These are phyloP conservation scores for Echeneis naucrates DNA, from an alignment of 2,797 vertebrate genomes.

Conservation along the genomic window DNA sequence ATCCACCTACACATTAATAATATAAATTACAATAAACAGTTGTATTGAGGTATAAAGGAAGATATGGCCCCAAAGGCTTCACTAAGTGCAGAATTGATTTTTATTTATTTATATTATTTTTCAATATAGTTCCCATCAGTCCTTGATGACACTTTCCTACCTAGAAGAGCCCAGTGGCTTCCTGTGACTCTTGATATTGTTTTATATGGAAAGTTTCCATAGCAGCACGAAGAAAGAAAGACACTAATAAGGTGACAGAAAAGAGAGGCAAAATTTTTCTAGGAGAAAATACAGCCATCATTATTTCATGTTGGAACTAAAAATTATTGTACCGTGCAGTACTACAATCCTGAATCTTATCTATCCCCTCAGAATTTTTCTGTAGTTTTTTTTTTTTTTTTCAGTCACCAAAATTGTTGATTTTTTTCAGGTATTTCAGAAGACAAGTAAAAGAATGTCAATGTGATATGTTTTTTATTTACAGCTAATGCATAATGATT, in stretches of 20 bases:
- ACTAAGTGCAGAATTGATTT: slow-evolving; percentile 47
- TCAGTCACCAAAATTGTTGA: slow-evolving; percentile 62
- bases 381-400: slow-evolving; percentile 64
- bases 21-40: slow-evolving; percentile 57
- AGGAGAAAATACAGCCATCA: slow-evolving; percentile 64
- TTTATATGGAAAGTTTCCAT: slow-evolving; percentile 65
- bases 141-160: slow-evolving; percentile 65
- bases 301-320: slow-evolving; percentile 69
- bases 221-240: slow-evolving; percentile 68
- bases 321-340: slow-evolving; percentile 65
- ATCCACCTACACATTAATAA: slow-evolving; percentile 58
- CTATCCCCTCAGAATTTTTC: slow-evolving; percentile 67
- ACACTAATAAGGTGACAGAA: slow-evolving; percentile 82
- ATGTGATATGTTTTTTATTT: slow-evolving; percentile 53
- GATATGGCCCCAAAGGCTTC: slow-evolving; percentile 41
- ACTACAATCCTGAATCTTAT: slow-evolving; percentile 72
- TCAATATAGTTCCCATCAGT: slow-evolving; percentile 49
- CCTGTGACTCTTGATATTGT: slow-evolving; percentile 72
- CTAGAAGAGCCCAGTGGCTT: slow-evolving; percentile 66
- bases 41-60: slow-evolving; percentile 54
- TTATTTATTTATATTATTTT: too few species aligned
- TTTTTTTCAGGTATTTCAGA: slow-evolving; percentile 63
- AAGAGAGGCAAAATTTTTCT: slow-evolving; percentile 77
- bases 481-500: slow-evolving; percentile 70
- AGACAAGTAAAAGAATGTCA: slow-evolving; percentile 7